Base-by-base conservation (phyloP, 2,888 invertebrate species). In the Antitype chi region DNA sequence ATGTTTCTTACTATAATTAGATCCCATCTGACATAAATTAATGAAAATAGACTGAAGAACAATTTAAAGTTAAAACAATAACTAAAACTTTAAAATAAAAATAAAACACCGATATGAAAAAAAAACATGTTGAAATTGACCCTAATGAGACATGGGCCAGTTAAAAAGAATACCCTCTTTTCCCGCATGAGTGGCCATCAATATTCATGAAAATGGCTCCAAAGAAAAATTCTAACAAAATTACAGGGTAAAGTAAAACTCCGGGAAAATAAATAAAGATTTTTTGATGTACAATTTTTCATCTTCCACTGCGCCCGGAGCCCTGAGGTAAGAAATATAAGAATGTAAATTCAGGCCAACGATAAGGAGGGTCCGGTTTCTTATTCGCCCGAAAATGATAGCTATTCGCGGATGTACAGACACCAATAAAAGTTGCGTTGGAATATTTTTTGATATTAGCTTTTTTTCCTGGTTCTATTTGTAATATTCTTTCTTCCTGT, bases 271-370 rank as follows among this genome's bases (percentile, higher is more conserved):
- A 85, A 82, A 85, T 82, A 89, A 74, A 75, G 75, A 74, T 79
- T 64, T 84, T 77, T 80, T 85, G 70, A 85, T 70, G 74, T 82
- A 80, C 75, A 81, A 85, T 87, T 85, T 89, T 87, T 86, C 84
- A 87, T 86, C 15, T 85, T 87, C 74, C 73, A 68, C 74, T 75
- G 66, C 64, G 70, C 53, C 66, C 64, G 62, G 69, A 25, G 74
- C 76, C 80, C 66, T 74, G 78, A 85, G 85, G 87, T 84, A 84
- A 83, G 84, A 85, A 90, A 78, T 59, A 49, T 64, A 80, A 67
- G 85, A 85, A 90, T 90, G 89, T 89, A 90, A 90, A 90, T 90
- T 89, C 80, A 57, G 84, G 82, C 62, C 80, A 79, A 63, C 83
- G 88, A 88, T 88, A 87, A 83, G 80, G 66, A 81, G 85, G 83